phyloP scores from a whole-genome alignment of 1,140 invertebrate species.

The Neodiprion virginianus region DNA sequence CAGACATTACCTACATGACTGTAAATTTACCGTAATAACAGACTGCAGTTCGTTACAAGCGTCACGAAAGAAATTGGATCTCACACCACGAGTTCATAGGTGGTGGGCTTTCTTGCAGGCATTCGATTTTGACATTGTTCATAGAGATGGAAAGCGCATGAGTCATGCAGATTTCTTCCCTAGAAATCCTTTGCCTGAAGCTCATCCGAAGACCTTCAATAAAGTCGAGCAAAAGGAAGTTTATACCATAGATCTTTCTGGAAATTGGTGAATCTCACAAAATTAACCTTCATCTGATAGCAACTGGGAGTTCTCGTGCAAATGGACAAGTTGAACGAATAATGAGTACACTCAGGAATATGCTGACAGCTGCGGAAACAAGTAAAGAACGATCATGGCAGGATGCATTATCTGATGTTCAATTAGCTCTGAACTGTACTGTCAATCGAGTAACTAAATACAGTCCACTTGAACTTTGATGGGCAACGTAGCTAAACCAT shows the following conservation, averaged over 20 bases:
- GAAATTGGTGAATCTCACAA: conserved; percentile 31
- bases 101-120: conserved; percentile 47
- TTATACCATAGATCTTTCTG: conserved; percentile 28
- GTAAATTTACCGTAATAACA: conserved; percentile 36
- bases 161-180: conserved; percentile 26
- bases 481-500: conserved; percentile 42
- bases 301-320: conserved; percentile 23
- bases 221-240: conserved; percentile 7
- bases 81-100: conserved; percentile 42
- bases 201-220: neutral
- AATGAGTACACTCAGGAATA: conserved; percentile 38
- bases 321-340: conserved; percentile 43
- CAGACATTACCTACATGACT: conserved; percentile 37
- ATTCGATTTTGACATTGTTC: conserved; percentile 37
- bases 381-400: conserved; percentile 40
- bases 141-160: conserved; percentile 26
- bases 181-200: conserved; percentile 17
- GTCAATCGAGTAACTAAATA: conserved; percentile 36
- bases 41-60: too few relatives aligned
- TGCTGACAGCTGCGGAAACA: conserved; percentile 40
- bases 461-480: conserved; percentile 43
- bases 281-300: conserved; percentile 24
- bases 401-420: conserved; percentile 40
- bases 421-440: conserved; percentile 45
- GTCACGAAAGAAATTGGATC: conserved; percentile 41